Percentiles rank a stretch among this genome's conserved stretches.
Conservation (phyloP, 2,888 invertebrate genomes). For the Caenorhabditis macrosperma region DNA sequence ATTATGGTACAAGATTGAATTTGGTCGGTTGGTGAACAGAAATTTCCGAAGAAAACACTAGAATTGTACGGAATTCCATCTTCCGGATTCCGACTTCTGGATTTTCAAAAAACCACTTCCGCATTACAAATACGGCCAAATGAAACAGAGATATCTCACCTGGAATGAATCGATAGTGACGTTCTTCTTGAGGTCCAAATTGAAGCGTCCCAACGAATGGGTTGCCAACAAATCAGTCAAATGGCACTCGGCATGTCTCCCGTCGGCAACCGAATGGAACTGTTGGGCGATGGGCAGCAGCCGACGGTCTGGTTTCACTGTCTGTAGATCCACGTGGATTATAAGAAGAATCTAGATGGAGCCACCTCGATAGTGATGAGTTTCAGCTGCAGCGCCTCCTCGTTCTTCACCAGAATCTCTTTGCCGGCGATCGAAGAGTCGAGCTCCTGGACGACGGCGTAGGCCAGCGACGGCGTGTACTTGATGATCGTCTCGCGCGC, state of each 20-base stretch:
- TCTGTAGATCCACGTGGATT: slow-evolving; percentile 70
- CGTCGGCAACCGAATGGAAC: slow-evolving; percentile 74
- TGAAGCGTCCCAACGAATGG: slow-evolving; percentile 72
- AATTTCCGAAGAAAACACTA: too few species aligned
- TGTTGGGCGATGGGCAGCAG: slow-evolving; percentile 70
- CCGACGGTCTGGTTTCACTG: slow-evolving; percentile 70
- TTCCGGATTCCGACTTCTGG: too few species aligned
- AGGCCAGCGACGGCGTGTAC: slow-evolving; percentile 75
- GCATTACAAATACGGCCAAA: too few species aligned
- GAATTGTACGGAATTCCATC: too few species aligned
- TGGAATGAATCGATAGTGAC: slow-evolving; percentile 79
- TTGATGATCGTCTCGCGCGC: slow-evolving; percentile 75
- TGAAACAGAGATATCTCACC: slow-evolving; percentile 42
- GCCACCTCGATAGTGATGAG: slow-evolving; percentile 75
- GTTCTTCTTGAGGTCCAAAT: slow-evolving; percentile 79
- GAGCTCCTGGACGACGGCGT: slow-evolving; percentile 67
- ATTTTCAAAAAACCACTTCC: too few species aligned
- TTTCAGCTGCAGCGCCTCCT: slow-evolving; percentile 71
- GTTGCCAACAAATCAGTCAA: slow-evolving; percentile 63
- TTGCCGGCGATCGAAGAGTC: slow-evolving; percentile 60
- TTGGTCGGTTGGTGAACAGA: too few species aligned
- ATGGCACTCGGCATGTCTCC: slow-evolving; percentile 63
- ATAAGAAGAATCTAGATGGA: too few species aligned
- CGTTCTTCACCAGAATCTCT: slow-evolving; percentile 66
- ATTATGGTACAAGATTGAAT: too few species aligned